Conservation (phyloP, 2,888 invertebrate genomes). For the Euzetes globulus region DNA sequence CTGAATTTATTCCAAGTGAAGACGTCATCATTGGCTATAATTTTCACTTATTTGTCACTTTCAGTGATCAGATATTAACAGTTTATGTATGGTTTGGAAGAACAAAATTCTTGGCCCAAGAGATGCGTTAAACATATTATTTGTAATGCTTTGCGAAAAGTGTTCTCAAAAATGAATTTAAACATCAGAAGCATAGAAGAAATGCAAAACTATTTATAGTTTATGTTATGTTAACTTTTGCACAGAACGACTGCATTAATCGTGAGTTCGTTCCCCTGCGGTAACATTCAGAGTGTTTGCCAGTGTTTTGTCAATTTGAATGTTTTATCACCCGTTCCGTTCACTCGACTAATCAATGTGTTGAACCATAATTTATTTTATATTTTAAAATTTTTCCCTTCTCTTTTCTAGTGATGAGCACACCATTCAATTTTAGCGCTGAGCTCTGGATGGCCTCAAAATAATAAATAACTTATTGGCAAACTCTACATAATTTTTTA, state of each 20-base stretch:
- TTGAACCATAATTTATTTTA: not conserved
- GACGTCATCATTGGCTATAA: too few relatives aligned
- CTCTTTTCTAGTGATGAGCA: not conserved
- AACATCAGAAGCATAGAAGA: not conserved
- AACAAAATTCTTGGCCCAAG: too few relatives aligned
- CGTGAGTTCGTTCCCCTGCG: not conserved
- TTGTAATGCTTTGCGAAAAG: not conserved
- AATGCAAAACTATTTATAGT: slow-evolving; percentile 5
- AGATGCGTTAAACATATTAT: too few relatives aligned
- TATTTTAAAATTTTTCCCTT: not conserved
- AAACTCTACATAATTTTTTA: not conserved
- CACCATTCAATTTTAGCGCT: not conserved
- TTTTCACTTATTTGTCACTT: too few relatives aligned
- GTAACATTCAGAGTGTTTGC: not conserved
- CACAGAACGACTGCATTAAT: slow-evolving; percentile 1
- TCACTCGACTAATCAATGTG: slow-evolving; percentile 9
- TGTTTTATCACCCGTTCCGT: not conserved
- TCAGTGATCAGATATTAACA: too few relatives aligned
- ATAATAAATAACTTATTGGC: not conserved
- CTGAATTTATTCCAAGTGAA: too few relatives aligned
- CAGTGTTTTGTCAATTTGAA: slow-evolving; percentile 14
- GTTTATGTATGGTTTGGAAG: too few relatives aligned
- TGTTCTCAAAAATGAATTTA: not conserved
- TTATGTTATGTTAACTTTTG: not conserved
- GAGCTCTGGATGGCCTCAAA: not conserved